Evolutionary conservation across 1,140 invertebrate species (phyloP), one percentile per base, ranked within the genome.

Genomic region (Nephila pilipes): DNA sequence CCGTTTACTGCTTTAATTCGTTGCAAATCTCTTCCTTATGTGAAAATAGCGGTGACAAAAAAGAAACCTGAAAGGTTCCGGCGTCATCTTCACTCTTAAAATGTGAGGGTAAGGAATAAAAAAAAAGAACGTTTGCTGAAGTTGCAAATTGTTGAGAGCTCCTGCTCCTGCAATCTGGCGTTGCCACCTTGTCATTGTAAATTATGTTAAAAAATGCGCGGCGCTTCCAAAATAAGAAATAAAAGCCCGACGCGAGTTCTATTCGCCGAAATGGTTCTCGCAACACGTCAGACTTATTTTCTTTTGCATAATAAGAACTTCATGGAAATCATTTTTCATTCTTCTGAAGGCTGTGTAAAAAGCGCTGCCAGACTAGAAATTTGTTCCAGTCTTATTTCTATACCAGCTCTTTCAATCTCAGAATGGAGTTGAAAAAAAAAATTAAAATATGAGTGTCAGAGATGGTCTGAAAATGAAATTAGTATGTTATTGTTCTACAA

Each of bases 141-240:
- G 46, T 29, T 83, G 81, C 81, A 57, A 83, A 83, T 83, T 83
- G 81, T 83, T 57, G 20, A 25, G 38, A 83, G 81, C 81, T 83
- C 81, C 81, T 83, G 38, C n/a, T 22, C 46, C 81, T 83, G 81
- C 81, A 83, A 83, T 83, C 81, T 83, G 81, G 81, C 81, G 54
- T 83, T 83, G 81, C 81, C 81, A 83, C 81, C 81, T 83, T 83
- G 81, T 83, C 81, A 55, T 54, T 25, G 22, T 83, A 83, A 83
- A 83, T 83, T 83, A 83, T 83, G 81, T 81, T 55, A 83, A 83
- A 83, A 83, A 83, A 83, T 57, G 81, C 25, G 46, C 54, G 20
- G 3, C 81, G n/a, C 81, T 83, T 25, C 81, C 81, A 57, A 83
- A 83, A 83, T 83, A 57, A 83, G 46, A 57, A 83, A 57, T 55